Percentiles rank a stretch among this genome's conserved stretches.
Conservation (phyloP, 2,888 invertebrate species). For the Troglohyphantes excavatus region DNA sequence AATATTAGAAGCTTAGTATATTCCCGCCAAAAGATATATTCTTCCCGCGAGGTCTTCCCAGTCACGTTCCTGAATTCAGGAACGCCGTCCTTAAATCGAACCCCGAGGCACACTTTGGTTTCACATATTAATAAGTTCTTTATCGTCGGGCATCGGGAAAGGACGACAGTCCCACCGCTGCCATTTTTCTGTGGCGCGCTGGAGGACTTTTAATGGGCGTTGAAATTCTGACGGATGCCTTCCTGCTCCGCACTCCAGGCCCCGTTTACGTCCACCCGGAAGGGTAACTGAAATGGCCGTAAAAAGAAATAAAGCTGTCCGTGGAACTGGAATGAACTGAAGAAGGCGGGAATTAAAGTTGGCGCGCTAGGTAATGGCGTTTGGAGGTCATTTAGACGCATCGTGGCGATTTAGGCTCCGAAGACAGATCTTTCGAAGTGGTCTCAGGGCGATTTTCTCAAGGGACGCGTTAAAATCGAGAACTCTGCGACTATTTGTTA, state of each 20-base stretch:
- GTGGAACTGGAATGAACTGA: background rate
- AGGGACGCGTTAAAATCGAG: slow-evolving; percentile 5
- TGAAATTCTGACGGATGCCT: slow-evolving; percentile 30
- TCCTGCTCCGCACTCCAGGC: too few relatives aligned
- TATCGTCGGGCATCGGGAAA: slow-evolving; percentile 28
- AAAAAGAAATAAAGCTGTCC: background rate
- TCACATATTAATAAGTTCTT: slow-evolving; percentile 67
- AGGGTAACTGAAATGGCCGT: slow-evolving; percentile 11
- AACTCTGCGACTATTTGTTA: background rate
- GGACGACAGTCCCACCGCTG: background rate
- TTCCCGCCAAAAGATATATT: slow-evolving; percentile 24
- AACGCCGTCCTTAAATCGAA: slow-evolving; percentile 30
- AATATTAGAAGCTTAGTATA: slow-evolving; percentile 52
- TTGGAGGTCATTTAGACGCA: too few relatives aligned
- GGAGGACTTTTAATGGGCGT: slow-evolving; percentile 19
- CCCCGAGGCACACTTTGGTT: slow-evolving; percentile 51
- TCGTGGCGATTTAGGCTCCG: slow-evolving; percentile 22
- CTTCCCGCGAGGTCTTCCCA: background rate
- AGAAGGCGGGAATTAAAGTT: too few relatives aligned
- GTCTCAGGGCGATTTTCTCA: background rate
- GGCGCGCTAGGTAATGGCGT: too few relatives aligned
- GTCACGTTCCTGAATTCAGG: slow-evolving; percentile 3
- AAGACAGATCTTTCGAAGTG: background rate
- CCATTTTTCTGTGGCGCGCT: slow-evolving; percentile 11
- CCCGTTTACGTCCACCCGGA: slow-evolving; percentile 6